phyloP scores from a whole-genome alignment of 2,113 vertebrate genomes.

The Cochlearius cochlearius region DNA sequence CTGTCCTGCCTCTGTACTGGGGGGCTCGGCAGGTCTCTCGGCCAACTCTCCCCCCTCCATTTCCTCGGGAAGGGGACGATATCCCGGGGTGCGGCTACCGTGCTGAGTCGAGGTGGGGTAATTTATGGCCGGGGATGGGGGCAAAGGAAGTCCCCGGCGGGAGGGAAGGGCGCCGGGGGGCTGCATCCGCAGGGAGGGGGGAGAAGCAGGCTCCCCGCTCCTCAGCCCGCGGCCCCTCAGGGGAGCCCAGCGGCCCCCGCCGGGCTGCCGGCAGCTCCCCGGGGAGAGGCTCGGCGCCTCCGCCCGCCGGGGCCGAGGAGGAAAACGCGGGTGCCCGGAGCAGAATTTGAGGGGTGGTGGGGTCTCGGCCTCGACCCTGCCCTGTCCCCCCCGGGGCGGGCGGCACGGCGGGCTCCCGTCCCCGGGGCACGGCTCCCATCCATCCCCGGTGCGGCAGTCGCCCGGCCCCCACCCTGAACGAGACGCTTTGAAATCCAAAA shows the following conservation, averaged over 20 bases:
- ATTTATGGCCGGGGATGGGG: background rate
- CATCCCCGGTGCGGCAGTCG: background rate
- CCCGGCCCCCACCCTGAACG: background rate
- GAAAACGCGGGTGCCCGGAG: background rate
- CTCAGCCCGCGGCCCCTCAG: background rate
- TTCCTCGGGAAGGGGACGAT: background rate
- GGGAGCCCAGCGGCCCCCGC: background rate
- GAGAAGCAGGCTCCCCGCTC: background rate
- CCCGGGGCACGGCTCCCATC: background rate
- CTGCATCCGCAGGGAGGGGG: background rate
- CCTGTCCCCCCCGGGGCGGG: background rate
- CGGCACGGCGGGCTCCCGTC: background rate
- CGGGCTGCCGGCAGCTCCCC: background rate
- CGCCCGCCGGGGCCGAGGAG: background rate
- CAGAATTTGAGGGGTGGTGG: background rate
- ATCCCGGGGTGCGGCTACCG: rapidly evolving
- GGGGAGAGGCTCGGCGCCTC: background rate
- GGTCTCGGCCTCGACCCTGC: background rate
- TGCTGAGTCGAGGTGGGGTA: background rate
- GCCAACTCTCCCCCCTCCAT: background rate
- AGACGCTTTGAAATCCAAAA: constrained; percentile 55
- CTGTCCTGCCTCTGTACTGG: background rate
- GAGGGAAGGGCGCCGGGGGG: background rate
- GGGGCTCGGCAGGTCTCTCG: background rate
- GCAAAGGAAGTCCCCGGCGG: background rate